These are phyloP conservation scores for Zaprionus lachaisei DNA, from an alignment of 1,140 invertebrate genomes.

Conservation along the genomic window DNA sequence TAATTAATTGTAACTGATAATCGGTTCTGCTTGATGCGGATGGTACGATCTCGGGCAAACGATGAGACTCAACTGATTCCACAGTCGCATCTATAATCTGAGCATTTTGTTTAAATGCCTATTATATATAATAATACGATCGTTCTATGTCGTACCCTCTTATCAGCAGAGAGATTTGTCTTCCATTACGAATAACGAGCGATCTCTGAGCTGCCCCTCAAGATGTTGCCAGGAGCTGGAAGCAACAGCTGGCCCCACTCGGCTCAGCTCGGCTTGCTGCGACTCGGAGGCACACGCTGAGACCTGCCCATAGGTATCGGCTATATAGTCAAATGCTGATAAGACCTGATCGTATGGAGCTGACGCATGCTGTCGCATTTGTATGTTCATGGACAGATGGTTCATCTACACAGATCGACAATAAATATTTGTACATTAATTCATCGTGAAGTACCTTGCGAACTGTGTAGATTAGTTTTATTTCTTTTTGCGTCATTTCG, in stretches of 20 bases:
- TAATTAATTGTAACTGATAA: background rate
- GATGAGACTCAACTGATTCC: slow-evolving; percentile 4
- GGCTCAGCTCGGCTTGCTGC: background rate
- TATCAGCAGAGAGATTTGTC: slow-evolving; percentile 1
- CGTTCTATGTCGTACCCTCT: background rate
- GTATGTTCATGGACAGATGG: slow-evolving; percentile 2
- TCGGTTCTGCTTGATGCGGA: background rate
- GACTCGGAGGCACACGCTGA: slow-evolving; percentile 2
- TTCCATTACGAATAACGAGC: background rate
- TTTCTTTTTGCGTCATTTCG: slow-evolving; percentile 2
- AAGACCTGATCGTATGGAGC: background rate
- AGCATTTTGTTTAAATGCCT: background rate
- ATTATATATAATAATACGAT: slow-evolving; percentile 4
- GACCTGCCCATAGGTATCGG: background rate
- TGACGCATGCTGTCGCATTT: background rate
- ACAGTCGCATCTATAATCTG: slow-evolving; percentile 2
- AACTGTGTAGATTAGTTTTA: slow-evolving; percentile 5
- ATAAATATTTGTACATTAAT: slow-evolving; percentile 7
- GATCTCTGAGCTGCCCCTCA: background rate
- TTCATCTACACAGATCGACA: background rate
- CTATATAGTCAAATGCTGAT: background rate
- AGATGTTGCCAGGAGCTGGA: slow-evolving; percentile 8
- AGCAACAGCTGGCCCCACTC: background rate
- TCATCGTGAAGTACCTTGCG: slow-evolving; percentile 1
- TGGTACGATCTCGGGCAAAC: background rate